These are phyloP conservation scores for Nycteola revayana DNA, from an alignment of 2,888 invertebrate genomes.

Conservation along the genomic window DNA sequence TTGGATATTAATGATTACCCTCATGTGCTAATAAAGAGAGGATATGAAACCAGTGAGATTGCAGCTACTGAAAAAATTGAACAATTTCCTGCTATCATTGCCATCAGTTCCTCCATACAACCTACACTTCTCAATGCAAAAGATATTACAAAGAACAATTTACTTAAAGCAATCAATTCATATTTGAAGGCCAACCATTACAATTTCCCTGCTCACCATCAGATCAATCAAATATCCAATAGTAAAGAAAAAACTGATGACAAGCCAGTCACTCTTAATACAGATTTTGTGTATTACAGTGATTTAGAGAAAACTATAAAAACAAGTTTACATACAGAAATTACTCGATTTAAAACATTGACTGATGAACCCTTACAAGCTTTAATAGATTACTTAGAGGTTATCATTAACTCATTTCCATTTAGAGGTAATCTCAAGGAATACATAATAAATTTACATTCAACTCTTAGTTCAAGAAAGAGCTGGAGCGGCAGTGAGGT, in stretches of 20 bases:
- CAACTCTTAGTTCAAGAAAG: constrained; percentile 69
- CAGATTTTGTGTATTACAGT: constrained; percentile 88
- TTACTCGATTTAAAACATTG: constrained; percentile 86
- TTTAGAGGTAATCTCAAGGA: constrained; percentile 85
- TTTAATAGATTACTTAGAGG: constrained; percentile 87
- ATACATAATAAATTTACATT: constrained; percentile 84
- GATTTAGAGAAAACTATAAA: constrained; percentile 95
- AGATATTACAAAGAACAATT: constrained; percentile 61
- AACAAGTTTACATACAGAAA: constrained; percentile 91
- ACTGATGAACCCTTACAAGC: constrained; percentile 87
- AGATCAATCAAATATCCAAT: constrained; percentile 34
- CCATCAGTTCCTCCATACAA: constrained; percentile 62
- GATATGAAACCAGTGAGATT: constrained; percentile 80
- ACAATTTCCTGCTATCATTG: constrained; percentile 80
- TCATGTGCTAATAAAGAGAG: constrained; percentile 81
- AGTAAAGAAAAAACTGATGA: constrained; percentile 41
- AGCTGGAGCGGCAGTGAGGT: constrained; percentile 83
- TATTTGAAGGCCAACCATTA: constrained; percentile 75
- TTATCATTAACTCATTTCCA: constrained; percentile 90
- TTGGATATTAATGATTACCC: constrained; percentile 84
- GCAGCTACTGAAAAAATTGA: constrained; percentile 66
- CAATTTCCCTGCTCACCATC: constrained; percentile 54
- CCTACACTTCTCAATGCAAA: constrained; percentile 60
- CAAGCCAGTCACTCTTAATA: constrained; percentile 27
- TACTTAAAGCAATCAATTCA: constrained; percentile 75